Evolutionary conservation across 2,888 invertebrate species (phyloP), one percentile per base, ranked within the genome.

Genomic region (Augiades crinisus): DNA sequence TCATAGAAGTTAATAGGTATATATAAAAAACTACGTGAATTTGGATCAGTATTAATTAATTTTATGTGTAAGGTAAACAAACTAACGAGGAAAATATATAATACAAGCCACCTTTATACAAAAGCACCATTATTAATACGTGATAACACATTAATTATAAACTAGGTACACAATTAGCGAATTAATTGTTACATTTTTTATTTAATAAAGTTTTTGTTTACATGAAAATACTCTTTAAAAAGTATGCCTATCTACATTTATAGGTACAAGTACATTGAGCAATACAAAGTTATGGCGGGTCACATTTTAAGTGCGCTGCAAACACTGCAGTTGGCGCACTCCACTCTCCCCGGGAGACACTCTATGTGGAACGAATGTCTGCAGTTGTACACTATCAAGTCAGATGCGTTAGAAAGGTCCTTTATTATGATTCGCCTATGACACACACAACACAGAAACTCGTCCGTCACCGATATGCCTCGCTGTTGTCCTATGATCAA

Each of bases 361-460:
- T 93, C 93, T 74, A 94, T 93, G 75, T 98, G 98, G 79, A 97
- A 98, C 5, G 94, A 92, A 83, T 98, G 98, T 59, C 94, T 93
- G 75, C 98, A 98, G 74, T 95, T 95, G 75, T 97, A 98, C 50
- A 96, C 92, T 61, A 95, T 90, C 53, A 97, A 83, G 75, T 95
- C 94, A 58, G 92, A 93, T 19, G 94, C 92, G 53, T 92, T 91
- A 0, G 92, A 90, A 19, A 92, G 82, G 83, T 96, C 95, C 84
- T 92, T 93, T 43, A 93, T 91, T 56, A 96, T 92, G 53, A 97
- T 92, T 65, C 93, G 92, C 43, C 94, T 92, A 63, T 93, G 93
- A 76, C 98, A 98, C 47, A 93, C 92, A 59, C 94, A 94, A 73
- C 98, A 98, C 63, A 94, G 82, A 64, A 93, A 92, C 60, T 95